Evolutionary conservation across 2,888 invertebrate species (phyloP), one percentile per base, ranked within the genome.

Genomic region (Apomyelois bistriatella): DNA sequence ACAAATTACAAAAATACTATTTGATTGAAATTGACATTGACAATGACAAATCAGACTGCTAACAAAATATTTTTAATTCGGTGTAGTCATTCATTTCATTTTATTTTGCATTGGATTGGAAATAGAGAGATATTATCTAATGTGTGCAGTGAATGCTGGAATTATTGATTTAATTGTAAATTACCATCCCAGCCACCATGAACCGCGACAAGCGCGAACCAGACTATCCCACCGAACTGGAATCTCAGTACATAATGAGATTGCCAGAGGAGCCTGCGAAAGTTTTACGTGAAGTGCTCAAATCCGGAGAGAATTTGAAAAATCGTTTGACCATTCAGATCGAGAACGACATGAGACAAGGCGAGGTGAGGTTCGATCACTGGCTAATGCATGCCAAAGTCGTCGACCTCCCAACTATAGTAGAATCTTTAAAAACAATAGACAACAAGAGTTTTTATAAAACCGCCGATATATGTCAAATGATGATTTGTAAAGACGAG

Each of bases 401-500:
- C 28, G 94, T 98, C 0, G 99, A 99, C 80, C 82, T 99, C 41
- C 99, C 99, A 0, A 96, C 97, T 4, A 92, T 99, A 6, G 93
- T 98, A 10, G 99, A 99, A 85, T 96, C 98, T 0, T 85, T 97
- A 53, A 99, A 99, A 90, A 98, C 98, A 0, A 96, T 99, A 52
- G 99, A 99, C 78, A 94, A 93, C 58, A 99, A 98, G 83, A 98
- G 96, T 70, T 97, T 99, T 69, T 99, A 99, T 76, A 99, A 99
- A 91, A 97, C 98, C 1, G 98, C 98, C 0, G 99, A 99, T 81
- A 94, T 99, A 58, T 97, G 97, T 68, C 99, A 99, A 92, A 91
- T 94, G 89, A 93, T 98, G 92, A 92, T 97, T 52, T 98, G 98
- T 68, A 96, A 95, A 83, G 95, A 96, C 65, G 97, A 97, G 66